A percentile compares a stretch with the other conserved stretches of the same genome.
Evolutionary conservation across 2,888 invertebrate genomes (phyloP).

Genomic region (Elgonia sp.): DNA sequence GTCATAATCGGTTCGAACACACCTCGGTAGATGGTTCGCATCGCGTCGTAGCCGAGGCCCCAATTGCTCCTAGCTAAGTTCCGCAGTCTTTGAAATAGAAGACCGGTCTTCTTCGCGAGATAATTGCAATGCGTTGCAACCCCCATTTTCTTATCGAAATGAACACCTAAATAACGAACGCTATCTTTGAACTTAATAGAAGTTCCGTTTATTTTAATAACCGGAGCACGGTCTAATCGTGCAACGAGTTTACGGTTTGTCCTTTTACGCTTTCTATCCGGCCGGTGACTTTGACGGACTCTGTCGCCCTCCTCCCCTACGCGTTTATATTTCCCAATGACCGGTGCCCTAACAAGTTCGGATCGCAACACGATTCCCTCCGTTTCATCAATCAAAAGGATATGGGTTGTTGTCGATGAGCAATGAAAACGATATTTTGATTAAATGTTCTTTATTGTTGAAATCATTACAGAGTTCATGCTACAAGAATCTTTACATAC

Average conservation of each 20-base stretch:
- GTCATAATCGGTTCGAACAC: conserved; percentile 27
- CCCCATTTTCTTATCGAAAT: neutral
- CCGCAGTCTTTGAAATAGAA: conserved; percentile 34
- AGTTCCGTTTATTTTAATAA: conserved; percentile 9
- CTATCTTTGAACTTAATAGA: conserved; percentile 33
- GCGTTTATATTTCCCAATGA: no score
- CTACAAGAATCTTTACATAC: no score
- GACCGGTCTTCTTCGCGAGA: neutral
- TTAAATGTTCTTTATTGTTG: no score
- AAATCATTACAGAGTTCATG: no score
- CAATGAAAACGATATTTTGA: no score
- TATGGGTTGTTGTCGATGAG: no score
- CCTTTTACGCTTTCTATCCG: conserved; percentile 10
- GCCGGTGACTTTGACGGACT: no score
- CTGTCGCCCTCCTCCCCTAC: no score
- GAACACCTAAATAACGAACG: conserved; percentile 27
- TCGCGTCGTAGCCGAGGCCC: conserved; percentile 30
- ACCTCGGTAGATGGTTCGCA: conserved; percentile 49
- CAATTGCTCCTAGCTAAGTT: conserved; percentile 25
- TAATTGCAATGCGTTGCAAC: neutral
- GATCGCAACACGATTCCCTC: no score
- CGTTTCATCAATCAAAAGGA: no score
- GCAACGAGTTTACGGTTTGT: neutral
- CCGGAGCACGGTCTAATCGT: conserved; percentile 23
- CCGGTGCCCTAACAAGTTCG: no score